Evolutionary conservation across 1,140 invertebrate species (phyloP).

Genomic region (Contarinia nasturtii): DNA sequence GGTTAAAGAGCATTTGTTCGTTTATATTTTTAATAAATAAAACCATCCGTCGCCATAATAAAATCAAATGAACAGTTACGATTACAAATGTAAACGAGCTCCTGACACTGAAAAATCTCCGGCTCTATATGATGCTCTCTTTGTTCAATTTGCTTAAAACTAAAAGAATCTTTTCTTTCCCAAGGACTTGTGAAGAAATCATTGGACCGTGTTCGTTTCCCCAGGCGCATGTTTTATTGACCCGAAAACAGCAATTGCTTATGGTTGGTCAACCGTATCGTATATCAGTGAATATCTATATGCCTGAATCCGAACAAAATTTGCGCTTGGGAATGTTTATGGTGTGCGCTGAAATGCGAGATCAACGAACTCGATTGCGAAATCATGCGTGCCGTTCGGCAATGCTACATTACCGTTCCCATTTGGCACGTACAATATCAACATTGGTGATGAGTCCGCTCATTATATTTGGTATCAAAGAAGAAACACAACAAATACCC

Average conservation of each 20-base stretch:
- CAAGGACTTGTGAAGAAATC: no score
- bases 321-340: slow-evolving; percentile 81
- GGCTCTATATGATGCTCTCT: no score
- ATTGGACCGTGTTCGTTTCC: slow-evolving; percentile 61
- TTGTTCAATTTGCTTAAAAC: no score
- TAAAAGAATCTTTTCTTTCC: no score
- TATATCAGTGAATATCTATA: slow-evolving; percentile 58
- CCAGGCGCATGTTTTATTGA: slow-evolving; percentile 62
- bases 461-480: slow-evolving; percentile 47
- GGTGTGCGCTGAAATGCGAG: slow-evolving; percentile 59
- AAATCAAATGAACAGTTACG: no score
- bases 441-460: slow-evolving; percentile 54
- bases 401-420: slow-evolving; percentile 64
- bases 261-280: slow-evolving; percentile 75
- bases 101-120: no score
- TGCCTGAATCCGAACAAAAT: slow-evolving; percentile 78
- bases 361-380: slow-evolving; percentile 40
- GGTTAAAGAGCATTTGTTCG: no score
- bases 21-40: no score
- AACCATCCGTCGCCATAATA: no score
- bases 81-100: no score
- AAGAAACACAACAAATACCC: slow-evolving; percentile 60
- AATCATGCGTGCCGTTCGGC: slow-evolving; percentile 56
- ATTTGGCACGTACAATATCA: slow-evolving; percentile 42
- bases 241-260: slow-evolving; percentile 55